Base-by-base conservation (phyloP, 1,140 invertebrate species). In the Hyles euphorbiae region DNA sequence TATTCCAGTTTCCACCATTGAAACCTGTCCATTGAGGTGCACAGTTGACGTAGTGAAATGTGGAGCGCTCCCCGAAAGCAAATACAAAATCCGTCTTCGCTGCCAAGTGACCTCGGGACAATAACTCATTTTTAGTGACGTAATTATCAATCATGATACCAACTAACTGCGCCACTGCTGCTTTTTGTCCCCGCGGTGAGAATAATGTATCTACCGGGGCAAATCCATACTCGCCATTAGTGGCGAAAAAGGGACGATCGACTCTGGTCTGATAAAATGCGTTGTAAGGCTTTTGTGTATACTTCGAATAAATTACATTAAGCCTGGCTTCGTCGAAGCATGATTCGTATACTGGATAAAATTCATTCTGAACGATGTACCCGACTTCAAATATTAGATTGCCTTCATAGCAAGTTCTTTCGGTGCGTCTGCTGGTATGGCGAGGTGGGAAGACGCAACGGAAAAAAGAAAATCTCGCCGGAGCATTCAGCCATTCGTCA, bases 21-120 rank as follows among this genome's bases (percentile, higher is more conserved):
- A 94, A 91, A 0, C 83, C 89, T 51, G 91, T 90, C 93, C 93
- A 94, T 53, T 92, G 93, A 0, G 92, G 92, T 3, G 90, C 92
- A 0, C 88, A 91, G 68, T 94, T 94, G 0, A 93, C 88, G 67
- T 91, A 94, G 65, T 92, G 91, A 77, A 93, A 94, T 3, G 93
- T 93, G 7, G 92, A 90, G 8, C 91, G 86, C 74, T 94, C 92
- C 3, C 92, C 89, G 43, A 90, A 84, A 0, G 90, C 92, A 58
- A 91, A 93, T 1, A 92, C 88, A 40, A 93, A 93, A 73, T 95
- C 93, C 8, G 90, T 91, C 74, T 94, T 93, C 22, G 93, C 93
- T 0, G 91, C 89, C 11, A 94, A 78, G 78, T 95, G 94, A 32
- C 93, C 93, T 55, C 92, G 84, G 0, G 93, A 90, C 53, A 94